Percentiles rank a stretch among this genome's conserved stretches.
Conservation (phyloP, 2,888 invertebrate genomes). For the Hemicrepidius hirtus region DNA sequence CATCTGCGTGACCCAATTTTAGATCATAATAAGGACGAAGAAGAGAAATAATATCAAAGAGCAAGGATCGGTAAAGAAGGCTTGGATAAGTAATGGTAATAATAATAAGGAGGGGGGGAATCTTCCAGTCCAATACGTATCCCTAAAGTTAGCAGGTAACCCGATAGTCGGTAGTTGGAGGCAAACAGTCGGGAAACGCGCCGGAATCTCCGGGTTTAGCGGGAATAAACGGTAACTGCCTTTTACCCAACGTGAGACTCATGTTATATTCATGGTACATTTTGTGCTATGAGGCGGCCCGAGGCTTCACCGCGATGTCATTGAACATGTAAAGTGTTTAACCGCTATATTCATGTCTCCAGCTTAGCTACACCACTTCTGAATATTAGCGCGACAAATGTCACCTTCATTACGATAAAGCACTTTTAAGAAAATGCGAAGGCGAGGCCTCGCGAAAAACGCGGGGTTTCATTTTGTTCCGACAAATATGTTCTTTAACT, state of each 20-base stretch:
- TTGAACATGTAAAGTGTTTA: conserved; percentile 57
- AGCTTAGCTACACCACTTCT: conserved; percentile 49
- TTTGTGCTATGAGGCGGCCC: conserved; percentile 52
- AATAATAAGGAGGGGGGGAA: conserved; percentile 28
- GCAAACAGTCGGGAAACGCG: conserved; percentile 45
- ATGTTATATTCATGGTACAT: conserved; percentile 59
- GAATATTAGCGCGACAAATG: conserved; percentile 50
- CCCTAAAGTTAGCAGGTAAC: conserved; percentile 34
- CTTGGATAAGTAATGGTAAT: conserved; percentile 24
- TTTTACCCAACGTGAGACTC: conserved; percentile 56
- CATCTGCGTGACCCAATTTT: conserved; percentile 12
- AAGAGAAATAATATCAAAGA: conserved; percentile 23
- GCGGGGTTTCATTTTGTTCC: conserved; percentile 15
- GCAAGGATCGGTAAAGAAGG: background rate
- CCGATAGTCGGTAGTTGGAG: conserved; percentile 24
- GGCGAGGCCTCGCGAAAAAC: background rate
- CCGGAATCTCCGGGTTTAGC: conserved; percentile 50
- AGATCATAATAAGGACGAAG: background rate
- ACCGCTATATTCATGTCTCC: conserved; percentile 54
- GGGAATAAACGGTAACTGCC: conserved; percentile 57
- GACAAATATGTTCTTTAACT: conserved; percentile 19
- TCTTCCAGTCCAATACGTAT: conserved; percentile 23
- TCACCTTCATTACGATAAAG: conserved; percentile 40
- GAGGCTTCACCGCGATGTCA: conserved; percentile 55
- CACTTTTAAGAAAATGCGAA: conserved; percentile 12